These are phyloP conservation scores for Galerucella pusilla DNA, from an alignment of 2,888 invertebrate genomes.

Conservation along the genomic window DNA sequence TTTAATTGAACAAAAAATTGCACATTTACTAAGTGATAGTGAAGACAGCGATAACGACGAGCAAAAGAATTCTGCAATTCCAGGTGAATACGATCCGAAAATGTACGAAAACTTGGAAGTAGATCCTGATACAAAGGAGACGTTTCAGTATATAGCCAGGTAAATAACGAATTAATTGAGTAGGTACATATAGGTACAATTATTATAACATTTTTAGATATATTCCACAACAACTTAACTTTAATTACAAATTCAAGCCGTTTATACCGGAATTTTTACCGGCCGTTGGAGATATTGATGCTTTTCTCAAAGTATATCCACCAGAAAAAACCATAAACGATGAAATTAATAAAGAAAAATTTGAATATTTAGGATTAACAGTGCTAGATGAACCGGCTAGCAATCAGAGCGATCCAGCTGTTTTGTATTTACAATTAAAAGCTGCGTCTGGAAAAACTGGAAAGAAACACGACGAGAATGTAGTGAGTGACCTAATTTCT, in stretches of 20 bases:
- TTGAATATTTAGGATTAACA: slow-evolving; percentile 71
- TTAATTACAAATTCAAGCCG: slow-evolving; percentile 90
- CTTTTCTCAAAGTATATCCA: slow-evolving; percentile 92
- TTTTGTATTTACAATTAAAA: slow-evolving; percentile 90
- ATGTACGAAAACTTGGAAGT: slow-evolving; percentile 86
- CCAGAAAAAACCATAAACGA: slow-evolving; percentile 73
- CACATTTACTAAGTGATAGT: slow-evolving; percentile 48
- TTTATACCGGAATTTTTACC: slow-evolving; percentile 98
- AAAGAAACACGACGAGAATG: slow-evolving; percentile 57
- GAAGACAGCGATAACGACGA: slow-evolving; percentile 59
- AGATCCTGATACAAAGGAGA: slow-evolving; percentile 86
- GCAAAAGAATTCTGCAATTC: slow-evolving; percentile 49
- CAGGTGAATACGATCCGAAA: slow-evolving; percentile 81
- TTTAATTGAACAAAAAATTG: slow-evolving; percentile 28
- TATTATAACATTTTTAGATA: slow-evolving; percentile 73
- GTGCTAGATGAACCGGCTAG: slow-evolving; percentile 96
- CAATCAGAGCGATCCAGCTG: slow-evolving; percentile 94
- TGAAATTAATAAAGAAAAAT: slow-evolving; percentile 52
- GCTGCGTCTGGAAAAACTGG: slow-evolving; percentile 70
- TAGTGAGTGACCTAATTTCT: slow-evolving; percentile 37
- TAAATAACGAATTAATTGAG: slow-evolving; percentile 56
- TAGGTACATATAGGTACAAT: neutral
- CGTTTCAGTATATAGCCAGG: slow-evolving; percentile 94
- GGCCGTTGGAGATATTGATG: slow-evolving; percentile 98
- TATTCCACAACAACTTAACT: slow-evolving; percentile 90